Conservation (phyloP, 2,888 invertebrate genomes). For the Scrobipalpa costella region DNA sequence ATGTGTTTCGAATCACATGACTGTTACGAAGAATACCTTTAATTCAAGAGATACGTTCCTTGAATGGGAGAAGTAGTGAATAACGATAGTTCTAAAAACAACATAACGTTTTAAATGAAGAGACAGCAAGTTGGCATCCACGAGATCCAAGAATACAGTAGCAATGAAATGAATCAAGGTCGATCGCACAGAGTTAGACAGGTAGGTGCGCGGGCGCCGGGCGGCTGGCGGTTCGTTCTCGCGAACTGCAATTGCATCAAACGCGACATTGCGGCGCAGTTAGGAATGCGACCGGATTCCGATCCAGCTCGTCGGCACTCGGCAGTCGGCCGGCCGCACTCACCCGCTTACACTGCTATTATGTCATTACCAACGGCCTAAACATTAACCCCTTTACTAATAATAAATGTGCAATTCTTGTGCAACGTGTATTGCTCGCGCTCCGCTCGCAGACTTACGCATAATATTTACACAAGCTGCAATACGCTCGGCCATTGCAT, state of each 20-base stretch:
- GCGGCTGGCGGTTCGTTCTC: not conserved
- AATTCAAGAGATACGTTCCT: too few relatives aligned
- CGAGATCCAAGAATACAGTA: not conserved
- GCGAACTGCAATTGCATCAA: conserved; percentile 45
- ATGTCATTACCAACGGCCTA: conserved; percentile 69
- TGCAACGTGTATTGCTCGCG: conserved; percentile 18
- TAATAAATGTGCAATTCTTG: conserved; percentile 22
- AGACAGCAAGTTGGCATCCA: not conserved
- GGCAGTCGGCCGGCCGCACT: conserved; percentile 50
- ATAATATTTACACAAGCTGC: not conserved
- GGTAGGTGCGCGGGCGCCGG: not conserved
- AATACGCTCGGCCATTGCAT: not conserved
- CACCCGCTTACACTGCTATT: conserved; percentile 63
- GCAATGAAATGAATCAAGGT: conserved; percentile 4
- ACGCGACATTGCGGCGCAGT: conserved; percentile 62
- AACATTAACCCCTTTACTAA: conserved; percentile 53
- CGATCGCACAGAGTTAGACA: not conserved
- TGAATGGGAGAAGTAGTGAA: too few relatives aligned
- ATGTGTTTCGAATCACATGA: too few relatives aligned
- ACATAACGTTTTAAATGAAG: not conserved
- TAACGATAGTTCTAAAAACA: not conserved
- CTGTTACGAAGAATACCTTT: too few relatives aligned
- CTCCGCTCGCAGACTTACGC: not conserved
- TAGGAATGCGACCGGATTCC: conserved; percentile 75
- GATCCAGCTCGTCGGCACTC: conserved; percentile 49